Evolutionary conservation across 37 sponge, comb jelly and placozoan species (phyloP).

Genomic region (Crambe crambe): DNA sequence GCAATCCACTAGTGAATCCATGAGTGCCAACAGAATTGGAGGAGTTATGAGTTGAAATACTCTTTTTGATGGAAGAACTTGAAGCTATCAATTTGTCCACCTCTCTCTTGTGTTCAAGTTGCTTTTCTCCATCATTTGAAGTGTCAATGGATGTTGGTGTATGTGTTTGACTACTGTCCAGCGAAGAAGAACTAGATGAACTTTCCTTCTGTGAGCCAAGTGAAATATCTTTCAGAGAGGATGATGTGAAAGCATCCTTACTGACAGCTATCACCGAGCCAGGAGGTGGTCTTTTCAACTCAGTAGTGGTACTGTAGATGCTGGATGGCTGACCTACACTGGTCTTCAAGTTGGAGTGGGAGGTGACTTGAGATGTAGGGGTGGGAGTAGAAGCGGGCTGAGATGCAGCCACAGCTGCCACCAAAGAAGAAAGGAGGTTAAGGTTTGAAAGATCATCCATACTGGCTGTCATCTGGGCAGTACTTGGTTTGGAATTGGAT

Average conservation of each 20-base stretch:
- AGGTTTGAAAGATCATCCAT: conserved; percentile 60
- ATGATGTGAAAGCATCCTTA: too few relatives aligned
- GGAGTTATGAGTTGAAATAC: too few relatives aligned
- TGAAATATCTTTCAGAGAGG: too few relatives aligned
- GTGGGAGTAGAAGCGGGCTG: not conserved
- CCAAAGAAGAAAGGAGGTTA: conserved; percentile 59
- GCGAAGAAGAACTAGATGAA: not conserved
- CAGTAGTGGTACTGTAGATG: not conserved
- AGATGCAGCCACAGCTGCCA: conserved; percentile 39
- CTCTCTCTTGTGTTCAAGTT: not conserved
- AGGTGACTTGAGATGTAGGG: not conserved
- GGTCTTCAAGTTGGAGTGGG: not conserved
- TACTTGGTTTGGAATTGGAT: not conserved
- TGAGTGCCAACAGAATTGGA: too few relatives aligned
- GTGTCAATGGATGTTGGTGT: not conserved
- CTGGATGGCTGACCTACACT: not conserved
- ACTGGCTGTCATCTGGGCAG: not conserved
- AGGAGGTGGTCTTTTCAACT: not conserved
- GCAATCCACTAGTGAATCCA: not conserved
- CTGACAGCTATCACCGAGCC: not conserved
- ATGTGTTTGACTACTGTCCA: not conserved
- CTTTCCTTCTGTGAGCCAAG: not conserved
- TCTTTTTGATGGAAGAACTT: not conserved
- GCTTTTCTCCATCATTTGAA: not conserved
- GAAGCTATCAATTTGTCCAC: not conserved